phyloP scores from a whole-genome alignment of 1,140 invertebrate genomes.

The Listronotus oregonensis region DNA sequence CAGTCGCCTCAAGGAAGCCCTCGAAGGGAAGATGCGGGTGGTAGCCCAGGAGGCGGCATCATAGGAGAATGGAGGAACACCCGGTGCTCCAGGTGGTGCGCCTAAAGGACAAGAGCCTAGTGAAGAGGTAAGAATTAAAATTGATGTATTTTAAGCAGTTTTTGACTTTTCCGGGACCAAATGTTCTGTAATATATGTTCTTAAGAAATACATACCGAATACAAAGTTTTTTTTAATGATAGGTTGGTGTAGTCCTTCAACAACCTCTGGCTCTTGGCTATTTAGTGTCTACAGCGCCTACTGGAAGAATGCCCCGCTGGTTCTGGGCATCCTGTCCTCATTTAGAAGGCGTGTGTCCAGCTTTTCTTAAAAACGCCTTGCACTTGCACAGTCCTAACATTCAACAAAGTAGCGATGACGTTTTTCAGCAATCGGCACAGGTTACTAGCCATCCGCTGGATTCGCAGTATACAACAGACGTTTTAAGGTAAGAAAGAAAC shows the following conservation, averaged over 20 bases:
- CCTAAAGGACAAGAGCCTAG: constrained; percentile 45
- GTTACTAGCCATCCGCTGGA: constrained; percentile 90
- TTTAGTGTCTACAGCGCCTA: constrained; percentile 94
- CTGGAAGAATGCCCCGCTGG: constrained; percentile 93
- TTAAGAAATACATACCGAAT: constrained; percentile 1
- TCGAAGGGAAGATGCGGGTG: constrained; percentile 61
- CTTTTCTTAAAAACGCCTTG: constrained; percentile 91
- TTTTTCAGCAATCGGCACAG: constrained; percentile 69
- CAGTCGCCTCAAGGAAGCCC: constrained; percentile 66
- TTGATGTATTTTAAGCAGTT: no score
- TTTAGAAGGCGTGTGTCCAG: constrained; percentile 84
- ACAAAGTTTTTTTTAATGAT: not conserved
- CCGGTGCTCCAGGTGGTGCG: constrained; percentile 53
- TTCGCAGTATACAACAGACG: constrained; percentile 92
- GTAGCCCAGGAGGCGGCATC: constrained; percentile 65
- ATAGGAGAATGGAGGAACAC: constrained; percentile 64
- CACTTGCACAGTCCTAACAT: constrained; percentile 91
- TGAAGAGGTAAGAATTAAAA: constrained; percentile 76
- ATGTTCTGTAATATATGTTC: no score
- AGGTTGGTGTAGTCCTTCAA: constrained; percentile 81
- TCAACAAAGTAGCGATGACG: constrained; percentile 77
- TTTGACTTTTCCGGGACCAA: no score
- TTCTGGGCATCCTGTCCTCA: constrained; percentile 96
- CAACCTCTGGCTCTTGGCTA: constrained; percentile 98
- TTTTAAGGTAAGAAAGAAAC: constrained; percentile 76